Evolutionary conservation across 2,888 invertebrate species (phyloP), one percentile per base, ranked within the genome.

Genomic region (Syritta pipiens): DNA sequence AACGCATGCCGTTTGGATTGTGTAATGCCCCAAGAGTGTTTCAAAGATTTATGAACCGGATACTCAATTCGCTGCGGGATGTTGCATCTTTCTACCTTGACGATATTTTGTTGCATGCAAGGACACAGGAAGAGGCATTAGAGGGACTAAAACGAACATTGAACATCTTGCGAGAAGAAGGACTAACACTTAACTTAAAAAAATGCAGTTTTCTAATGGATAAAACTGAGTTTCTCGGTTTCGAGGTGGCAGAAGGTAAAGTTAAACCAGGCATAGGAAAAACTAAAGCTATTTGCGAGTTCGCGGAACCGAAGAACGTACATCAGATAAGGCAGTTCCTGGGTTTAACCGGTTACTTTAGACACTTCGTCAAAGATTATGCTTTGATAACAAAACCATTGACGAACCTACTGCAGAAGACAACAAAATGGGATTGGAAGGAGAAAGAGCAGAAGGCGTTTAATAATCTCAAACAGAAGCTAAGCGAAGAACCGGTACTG

Each of bases 331-430:
- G 84, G 3, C 84, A 85, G 51, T 82, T 85, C 22, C 46, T 84
- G 44, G 85, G 84, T n/a, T 32, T 85, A 5, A 83, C 84, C 0
- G 71, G 81, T 0, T 85, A 82, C 48, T 84, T 85, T 53, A 69
- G 84, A 1, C 83, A 84, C 48, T 85, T 83, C 26, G 71, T 85
- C n/a, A n/a, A n/a, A n/a, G n/a, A n/a, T n/a, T n/a, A n/a, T n/a
- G n/a, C n/a, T n/a, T n/a, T n/a, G n/a, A n/a, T n/a, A n/a, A n/a
- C n/a, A n/a, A n/a, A n/a, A n/a, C n/a, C 81, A 49, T 24, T 84
- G 19, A 84, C 69, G 5, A 49, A 19, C 6, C 17, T 75, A 19
- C 19, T 37, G 5, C 42, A 40, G 10, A 81, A 74, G 51, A 22
- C 49, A 17, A 4, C 1, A 3, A 14, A n/a, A 7, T 74, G 74